phyloP scores from a whole-genome alignment of 1,140 invertebrate species.

The Druon quercuslanigerum region DNA sequence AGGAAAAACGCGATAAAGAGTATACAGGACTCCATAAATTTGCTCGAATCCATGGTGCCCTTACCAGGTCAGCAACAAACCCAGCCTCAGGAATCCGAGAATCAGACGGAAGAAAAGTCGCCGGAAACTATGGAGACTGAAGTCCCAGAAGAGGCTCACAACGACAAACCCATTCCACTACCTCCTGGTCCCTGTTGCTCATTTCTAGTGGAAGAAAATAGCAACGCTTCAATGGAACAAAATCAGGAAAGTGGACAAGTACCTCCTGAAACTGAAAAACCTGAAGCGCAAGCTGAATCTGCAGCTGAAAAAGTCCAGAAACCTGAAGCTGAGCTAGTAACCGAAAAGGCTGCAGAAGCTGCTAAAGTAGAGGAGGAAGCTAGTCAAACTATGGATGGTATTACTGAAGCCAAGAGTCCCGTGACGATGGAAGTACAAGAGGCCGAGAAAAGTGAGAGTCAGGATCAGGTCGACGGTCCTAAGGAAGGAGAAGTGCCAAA shows the following conservation, averaged over 20 bases:
- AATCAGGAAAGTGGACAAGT: neutral
- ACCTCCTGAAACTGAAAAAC: neutral
- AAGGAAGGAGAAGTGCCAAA: slow-evolving; percentile 38
- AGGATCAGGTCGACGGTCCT: slow-evolving; percentile 4
- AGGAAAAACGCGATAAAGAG: slow-evolving; percentile 91
- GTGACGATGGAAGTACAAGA: slow-evolving; percentile 37
- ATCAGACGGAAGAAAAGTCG: neutral
- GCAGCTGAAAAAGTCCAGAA: neutral
- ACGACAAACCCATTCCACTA: slow-evolving; percentile 44
- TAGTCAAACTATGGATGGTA: neutral
- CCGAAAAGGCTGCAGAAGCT: neutral
- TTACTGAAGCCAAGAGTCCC: slow-evolving; percentile 66
- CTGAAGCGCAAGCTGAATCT: neutral
- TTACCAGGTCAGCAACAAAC: slow-evolving; percentile 51
- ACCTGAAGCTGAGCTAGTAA: neutral
- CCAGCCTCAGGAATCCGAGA: slow-evolving; percentile 12
- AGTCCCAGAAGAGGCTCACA: slow-evolving; percentile 25
- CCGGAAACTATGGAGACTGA: slow-evolving; percentile 42
- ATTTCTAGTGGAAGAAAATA: neutral
- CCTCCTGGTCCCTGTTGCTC: slow-evolving; percentile 40
- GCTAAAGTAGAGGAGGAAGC: slow-evolving; percentile 75
- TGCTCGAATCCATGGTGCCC: slow-evolving; percentile 83
- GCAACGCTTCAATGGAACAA: neutral
- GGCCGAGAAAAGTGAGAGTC: slow-evolving; percentile 34
- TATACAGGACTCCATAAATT: slow-evolving; percentile 90